Evolutionary conservation across 2,888 invertebrate species (phyloP), one percentile per base, ranked within the genome.

Genomic region (Alviniconcha strummeri): DNA sequence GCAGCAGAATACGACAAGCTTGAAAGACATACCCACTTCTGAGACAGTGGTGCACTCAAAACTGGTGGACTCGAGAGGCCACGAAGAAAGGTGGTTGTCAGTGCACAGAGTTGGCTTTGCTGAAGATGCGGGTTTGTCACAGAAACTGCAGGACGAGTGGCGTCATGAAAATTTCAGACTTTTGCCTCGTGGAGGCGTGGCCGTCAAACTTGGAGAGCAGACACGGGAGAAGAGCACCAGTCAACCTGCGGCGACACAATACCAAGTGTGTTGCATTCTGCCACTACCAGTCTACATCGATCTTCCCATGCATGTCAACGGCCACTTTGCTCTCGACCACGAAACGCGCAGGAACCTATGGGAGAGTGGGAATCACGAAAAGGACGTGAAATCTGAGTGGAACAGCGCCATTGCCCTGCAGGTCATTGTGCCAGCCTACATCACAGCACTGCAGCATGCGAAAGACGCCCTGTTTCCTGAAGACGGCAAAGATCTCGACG

Each of bases 291-390:
- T 88, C 8, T 55, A 82, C 36, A 89, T 90, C 6, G 87, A 88
- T 9, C 85, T 92, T 1, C 91, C 91, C 52, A 85, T 90, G 11
- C 90, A 91, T 83, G 84, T 91, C 11, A 91, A 92, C 85, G 92
- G 90, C 0, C 89, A 91, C 76, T 91, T 90, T 86, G 88, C 88
- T 7, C 81, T 90, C 19, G 88, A 89, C 69, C 89, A 91, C 75
- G 90, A 90, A 84, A 85, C 89, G 0, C 85, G 91, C 84, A 84
- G 90, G 55, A 83, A 83, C 13, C n/a, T 85, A 76, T 85, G 85
- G 83, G 67, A 83, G 15, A 79, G 60, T 57, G 78, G 78, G 64
- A 78, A 9, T 0, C 15, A n/a, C 54, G 19, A 78, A 15, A 60
- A 67, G 13, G 74, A 79, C 55, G 60, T 74, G 52, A 60, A 86